Conservation (phyloP, 1,140 invertebrate species). For the Drosophila kanapiae region DNA sequence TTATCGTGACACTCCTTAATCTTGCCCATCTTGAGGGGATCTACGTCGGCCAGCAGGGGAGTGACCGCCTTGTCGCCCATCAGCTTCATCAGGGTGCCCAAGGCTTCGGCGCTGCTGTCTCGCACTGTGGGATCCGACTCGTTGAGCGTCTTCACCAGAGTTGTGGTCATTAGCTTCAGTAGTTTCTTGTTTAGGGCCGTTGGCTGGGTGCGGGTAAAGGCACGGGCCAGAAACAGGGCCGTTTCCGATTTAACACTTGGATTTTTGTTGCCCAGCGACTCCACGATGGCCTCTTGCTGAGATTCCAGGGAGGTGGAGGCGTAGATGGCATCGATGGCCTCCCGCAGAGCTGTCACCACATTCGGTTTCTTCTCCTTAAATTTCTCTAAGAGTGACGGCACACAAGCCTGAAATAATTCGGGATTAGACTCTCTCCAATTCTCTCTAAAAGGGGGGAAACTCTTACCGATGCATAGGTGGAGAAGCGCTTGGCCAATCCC, state of each 20-base stretch:
- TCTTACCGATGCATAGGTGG: slow-evolving; percentile 90
- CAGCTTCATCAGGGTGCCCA: slow-evolving; percentile 97
- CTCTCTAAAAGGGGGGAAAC: not conserved
- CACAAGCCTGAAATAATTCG: slow-evolving; percentile 86
- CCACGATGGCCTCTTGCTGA: slow-evolving; percentile 93
- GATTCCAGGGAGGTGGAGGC: slow-evolving; percentile 93
- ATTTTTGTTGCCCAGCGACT: slow-evolving; percentile 97
- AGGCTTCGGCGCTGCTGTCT: slow-evolving; percentile 94
- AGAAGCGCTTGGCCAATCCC: slow-evolving; percentile 95
- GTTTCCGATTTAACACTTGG: slow-evolving; percentile 97
- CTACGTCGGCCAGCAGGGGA: slow-evolving; percentile 95
- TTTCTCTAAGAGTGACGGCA: slow-evolving; percentile 95
- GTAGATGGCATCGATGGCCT: slow-evolving; percentile 97
- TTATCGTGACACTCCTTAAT: slow-evolving; percentile 98
- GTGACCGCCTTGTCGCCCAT: slow-evolving; percentile 96
- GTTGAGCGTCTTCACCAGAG: slow-evolving; percentile 94
- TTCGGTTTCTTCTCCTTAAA: slow-evolving; percentile 99
- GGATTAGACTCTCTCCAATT: not conserved
- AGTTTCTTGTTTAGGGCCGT: slow-evolving; percentile 95
- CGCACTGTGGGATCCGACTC: slow-evolving; percentile 92
- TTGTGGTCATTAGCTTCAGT: slow-evolving; percentile 93
- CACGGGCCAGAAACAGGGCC: slow-evolving; percentile 93
- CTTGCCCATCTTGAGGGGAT: slow-evolving; percentile 96
- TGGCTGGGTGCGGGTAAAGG: slow-evolving; percentile 92
- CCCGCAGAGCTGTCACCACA: slow-evolving; percentile 93